Evolutionary conservation across 2,797 vertebrate genomes (phyloP).

Genomic region (Sebastiscus albofasciatus): DNA sequence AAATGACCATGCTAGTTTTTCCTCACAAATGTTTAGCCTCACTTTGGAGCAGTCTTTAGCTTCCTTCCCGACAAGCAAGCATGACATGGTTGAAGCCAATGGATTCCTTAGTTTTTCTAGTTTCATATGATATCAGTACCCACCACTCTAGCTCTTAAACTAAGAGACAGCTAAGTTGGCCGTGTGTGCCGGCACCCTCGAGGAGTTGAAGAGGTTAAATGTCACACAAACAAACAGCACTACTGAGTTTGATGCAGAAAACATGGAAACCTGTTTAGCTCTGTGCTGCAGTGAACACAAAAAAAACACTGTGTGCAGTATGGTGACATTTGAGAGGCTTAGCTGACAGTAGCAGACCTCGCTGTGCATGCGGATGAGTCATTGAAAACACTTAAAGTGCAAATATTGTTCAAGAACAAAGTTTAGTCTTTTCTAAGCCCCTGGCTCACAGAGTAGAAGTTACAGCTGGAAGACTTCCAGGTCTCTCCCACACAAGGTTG

Average conservation of each 20-base stretch:
- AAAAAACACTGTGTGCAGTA: not conserved
- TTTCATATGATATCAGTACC: too few relatives aligned
- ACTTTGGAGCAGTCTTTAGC: too few relatives aligned
- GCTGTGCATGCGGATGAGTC: conserved; percentile 27
- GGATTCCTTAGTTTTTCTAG: too few relatives aligned
- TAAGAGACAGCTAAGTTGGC: too few relatives aligned
- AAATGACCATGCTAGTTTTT: too few relatives aligned
- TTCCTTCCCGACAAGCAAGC: too few relatives aligned
- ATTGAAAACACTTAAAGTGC: conserved; percentile 25
- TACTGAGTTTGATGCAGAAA: not conserved
- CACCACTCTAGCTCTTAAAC: too few relatives aligned
- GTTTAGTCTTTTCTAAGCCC: conserved; percentile 15
- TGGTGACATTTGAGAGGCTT: conserved; percentile 9
- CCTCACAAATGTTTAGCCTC: too few relatives aligned
- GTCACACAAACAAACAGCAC: not conserved
- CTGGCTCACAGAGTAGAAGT: not conserved
- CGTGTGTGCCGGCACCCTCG: too few relatives aligned
- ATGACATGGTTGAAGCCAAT: too few relatives aligned
- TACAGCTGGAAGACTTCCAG: conserved; percentile 19
- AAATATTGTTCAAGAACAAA: conserved; percentile 38
- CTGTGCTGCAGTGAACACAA: conserved; percentile 13
- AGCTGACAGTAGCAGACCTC: conserved; percentile 9
- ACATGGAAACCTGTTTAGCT: not conserved
- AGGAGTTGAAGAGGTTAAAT: not conserved
- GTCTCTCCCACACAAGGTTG: not conserved